Percentiles rank a stretch among this genome's conserved stretches.
Conservation (phyloP, 2,113 vertebrate species). For the Gallinago paraguaiae region DNA sequence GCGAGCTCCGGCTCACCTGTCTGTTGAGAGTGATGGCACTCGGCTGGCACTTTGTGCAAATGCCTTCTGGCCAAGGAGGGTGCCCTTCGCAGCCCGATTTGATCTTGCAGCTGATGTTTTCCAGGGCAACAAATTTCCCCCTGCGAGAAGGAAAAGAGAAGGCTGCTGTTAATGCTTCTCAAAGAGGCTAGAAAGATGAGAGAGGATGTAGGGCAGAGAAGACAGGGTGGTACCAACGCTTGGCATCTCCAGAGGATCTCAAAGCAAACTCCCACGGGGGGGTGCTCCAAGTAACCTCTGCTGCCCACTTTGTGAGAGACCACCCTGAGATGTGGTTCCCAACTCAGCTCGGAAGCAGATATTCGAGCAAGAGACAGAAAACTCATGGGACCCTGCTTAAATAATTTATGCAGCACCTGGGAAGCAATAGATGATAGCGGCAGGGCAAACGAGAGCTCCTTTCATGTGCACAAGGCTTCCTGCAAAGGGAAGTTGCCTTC, state of each 20-base stretch:
- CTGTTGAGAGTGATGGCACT: conserved; percentile 97
- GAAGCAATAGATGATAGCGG: background rate
- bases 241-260: background rate
- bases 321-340: background rate
- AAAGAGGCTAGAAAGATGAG: background rate
- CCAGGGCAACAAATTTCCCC: conserved; percentile 96
- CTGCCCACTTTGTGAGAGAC: background rate
- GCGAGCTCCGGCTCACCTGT: conserved; percentile 80
- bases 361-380: background rate
- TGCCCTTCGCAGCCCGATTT: conserved; percentile 97
- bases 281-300: background rate
- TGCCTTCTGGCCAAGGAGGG: conserved; percentile 96
- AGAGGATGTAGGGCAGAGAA: background rate
- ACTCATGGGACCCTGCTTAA: background rate
- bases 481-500: background rate
- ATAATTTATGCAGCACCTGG: background rate
- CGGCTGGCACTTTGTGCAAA: conserved; percentile 98
- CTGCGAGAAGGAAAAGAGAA: conserved; percentile 63
- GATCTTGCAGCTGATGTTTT: conserved; percentile 99
- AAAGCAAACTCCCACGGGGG: background rate
- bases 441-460: background rate
- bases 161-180: background rate
- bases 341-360: background rate
- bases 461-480: background rate
- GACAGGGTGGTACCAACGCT: fast-evolving